Evolutionary conservation across 2,113 vertebrate genomes (phyloP).

Genomic region (Calidris pugnax): DNA sequence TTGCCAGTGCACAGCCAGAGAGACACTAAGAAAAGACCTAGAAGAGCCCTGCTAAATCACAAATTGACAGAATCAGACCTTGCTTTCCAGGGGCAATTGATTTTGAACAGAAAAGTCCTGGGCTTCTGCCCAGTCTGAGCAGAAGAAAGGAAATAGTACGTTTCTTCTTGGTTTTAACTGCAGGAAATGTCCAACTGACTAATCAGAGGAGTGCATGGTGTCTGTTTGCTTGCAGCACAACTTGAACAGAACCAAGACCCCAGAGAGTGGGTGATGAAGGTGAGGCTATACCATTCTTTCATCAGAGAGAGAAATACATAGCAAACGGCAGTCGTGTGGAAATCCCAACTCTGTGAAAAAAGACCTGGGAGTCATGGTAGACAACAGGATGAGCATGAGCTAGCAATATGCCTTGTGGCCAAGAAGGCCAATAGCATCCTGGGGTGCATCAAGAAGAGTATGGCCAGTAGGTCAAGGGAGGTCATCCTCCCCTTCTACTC

Average conservation of each 20-base stretch:
- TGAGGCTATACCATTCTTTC: background rate
- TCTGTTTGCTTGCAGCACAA: background rate
- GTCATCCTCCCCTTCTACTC: too few relatives aligned
- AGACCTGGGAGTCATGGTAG: too few relatives aligned
- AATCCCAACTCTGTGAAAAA: too few relatives aligned
- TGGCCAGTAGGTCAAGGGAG: too few relatives aligned
- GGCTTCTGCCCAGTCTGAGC: background rate
- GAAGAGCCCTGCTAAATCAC: background rate
- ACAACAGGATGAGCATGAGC: too few relatives aligned
- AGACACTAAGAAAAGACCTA: background rate
- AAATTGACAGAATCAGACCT: background rate
- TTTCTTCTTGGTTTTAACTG: background rate
- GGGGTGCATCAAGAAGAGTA: too few relatives aligned
- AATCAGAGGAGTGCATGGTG: background rate
- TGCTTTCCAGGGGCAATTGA: background rate
- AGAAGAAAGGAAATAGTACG: background rate
- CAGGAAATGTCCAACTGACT: background rate
- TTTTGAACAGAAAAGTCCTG: background rate
- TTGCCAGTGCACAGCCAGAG: background rate
- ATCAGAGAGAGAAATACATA: background rate
- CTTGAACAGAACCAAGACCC: background rate
- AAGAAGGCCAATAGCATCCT: too few relatives aligned
- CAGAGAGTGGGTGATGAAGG: background rate
- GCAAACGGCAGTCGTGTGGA: background rate
- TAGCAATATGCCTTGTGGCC: too few relatives aligned